Conservation (phyloP, 2,113 vertebrate genomes). For the Muntiacus muntjak region DNA sequence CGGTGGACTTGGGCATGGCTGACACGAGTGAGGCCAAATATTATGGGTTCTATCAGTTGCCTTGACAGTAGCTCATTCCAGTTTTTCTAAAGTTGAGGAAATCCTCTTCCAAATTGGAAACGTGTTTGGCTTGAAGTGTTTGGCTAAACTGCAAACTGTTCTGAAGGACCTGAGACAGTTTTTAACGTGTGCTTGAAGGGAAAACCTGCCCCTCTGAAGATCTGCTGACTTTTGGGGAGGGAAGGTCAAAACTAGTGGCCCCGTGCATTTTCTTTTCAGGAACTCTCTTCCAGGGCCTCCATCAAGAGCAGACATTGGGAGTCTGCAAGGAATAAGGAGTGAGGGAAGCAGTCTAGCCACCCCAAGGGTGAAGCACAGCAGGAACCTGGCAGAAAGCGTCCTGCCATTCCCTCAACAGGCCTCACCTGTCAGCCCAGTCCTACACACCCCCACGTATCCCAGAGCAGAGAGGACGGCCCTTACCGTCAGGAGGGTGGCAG, state of each 20-base stretch:
- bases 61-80: conserved; percentile 42
- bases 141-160: neutral
- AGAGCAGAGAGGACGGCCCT: neutral
- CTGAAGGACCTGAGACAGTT: neutral
- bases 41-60: neutral
- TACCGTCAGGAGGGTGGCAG: neutral
- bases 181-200: neutral
- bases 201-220: neutral
- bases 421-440: neutral
- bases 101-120: neutral
- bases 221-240: neutral
- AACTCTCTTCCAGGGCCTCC: neutral
- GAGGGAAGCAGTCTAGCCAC: neutral
- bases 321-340: neutral
- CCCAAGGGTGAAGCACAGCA: too few relatives aligned
- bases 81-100: conserved; percentile 39
- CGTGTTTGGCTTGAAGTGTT: neutral
- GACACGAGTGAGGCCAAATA: neutral
- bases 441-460: neutral
- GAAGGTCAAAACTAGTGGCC: neutral
- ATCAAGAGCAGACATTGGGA: neutral
- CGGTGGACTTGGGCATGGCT: neutral
- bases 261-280: neutral
- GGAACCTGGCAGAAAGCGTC: neutral
- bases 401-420: neutral